These are phyloP conservation scores for Dolichotis patagonum DNA, from an alignment of 2,113 vertebrate genomes.

Conservation along the genomic window DNA sequence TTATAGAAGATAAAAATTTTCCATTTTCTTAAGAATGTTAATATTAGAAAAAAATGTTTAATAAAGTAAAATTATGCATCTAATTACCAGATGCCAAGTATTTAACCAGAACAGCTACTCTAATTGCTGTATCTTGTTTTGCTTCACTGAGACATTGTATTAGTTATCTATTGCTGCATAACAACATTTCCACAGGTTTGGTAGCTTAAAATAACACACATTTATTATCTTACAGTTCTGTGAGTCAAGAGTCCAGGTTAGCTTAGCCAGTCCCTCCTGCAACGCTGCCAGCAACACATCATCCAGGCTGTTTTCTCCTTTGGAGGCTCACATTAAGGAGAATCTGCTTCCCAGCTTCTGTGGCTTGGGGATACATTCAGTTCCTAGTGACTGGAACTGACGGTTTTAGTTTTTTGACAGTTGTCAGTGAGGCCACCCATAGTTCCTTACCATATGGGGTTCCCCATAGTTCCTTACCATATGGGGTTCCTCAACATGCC, in stretches of 20 bases:
- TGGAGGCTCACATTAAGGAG: background rate
- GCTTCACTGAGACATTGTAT: conserved; percentile 61
- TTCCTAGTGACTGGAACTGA: background rate
- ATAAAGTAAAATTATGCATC: conserved; percentile 74
- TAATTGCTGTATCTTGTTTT: conserved; percentile 51
- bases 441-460: background rate
- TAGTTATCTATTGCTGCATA: conserved; percentile 66
- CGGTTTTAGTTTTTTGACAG: background rate
- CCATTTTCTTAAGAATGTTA: conserved; percentile 64
- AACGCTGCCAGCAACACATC: background rate
- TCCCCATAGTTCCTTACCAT: background rate
- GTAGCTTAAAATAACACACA: conserved; percentile 33
- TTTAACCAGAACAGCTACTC: conserved; percentile 54
- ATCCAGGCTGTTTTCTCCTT: background rate
- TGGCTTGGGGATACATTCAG: background rate
- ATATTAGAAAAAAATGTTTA: conserved; percentile 57
- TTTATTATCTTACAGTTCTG: background rate
- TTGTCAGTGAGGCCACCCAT: background rate
- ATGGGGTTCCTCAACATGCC: background rate
- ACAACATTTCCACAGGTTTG: conserved; percentile 52
- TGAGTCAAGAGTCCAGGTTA: background rate
- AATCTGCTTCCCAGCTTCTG: background rate
- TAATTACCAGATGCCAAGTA: conserved; percentile 76
- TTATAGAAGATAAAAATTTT: conserved; percentile 74
- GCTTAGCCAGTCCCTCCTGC: background rate